Evolutionary conservation across 1,140 invertebrate genomes (phyloP), one percentile per base, ranked within the genome.

Genomic region (Orius insidiosus): DNA sequence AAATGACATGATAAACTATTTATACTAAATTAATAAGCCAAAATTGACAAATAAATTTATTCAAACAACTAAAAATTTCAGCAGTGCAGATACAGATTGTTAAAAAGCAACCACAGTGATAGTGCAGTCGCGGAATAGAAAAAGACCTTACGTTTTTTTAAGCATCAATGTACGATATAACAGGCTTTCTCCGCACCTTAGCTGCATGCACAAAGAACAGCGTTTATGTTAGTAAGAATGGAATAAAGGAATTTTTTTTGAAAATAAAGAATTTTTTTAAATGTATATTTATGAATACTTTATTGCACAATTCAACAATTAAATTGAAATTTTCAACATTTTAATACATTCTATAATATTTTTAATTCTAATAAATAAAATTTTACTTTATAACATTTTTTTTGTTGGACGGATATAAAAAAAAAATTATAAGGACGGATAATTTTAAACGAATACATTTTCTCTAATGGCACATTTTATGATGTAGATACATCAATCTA

Each of bases 141-240:
- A 24, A 24, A 24, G 24, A 24, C 24, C 24, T 46, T 16, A 32
- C 37, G 36, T 31, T 38, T 38, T 40, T 40, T 50, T 34, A 46
- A 36, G 44, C 34, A 15, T 40, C 38, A 40, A 46, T 41, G 14
- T 40, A 34, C 5, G 45, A 41, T 16, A 50, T 38, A 19, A 46
- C 41, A 15, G 45, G 44, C 37, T 50, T 50, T 40, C 42, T 24
- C 38, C 38, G 14, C 16, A 42, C 47, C 19, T 48, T 48, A 35
- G 31, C 39, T 43, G 41, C 47, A 48, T 48, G 47, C 41, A 43
- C 34, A 18, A 42, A 48, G 40, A 16, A 33, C 11, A 45, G 11
- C 32, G 16, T 37, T 19, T 14, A 46, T 37, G 36, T 37, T 24
- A 16, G 32, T 42, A 42, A 42, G n/a, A 42, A 42, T 42, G 19